These are phyloP conservation scores for Deroplatys truncata DNA, from an alignment of 2,888 invertebrate species.

Conservation along the genomic window DNA sequence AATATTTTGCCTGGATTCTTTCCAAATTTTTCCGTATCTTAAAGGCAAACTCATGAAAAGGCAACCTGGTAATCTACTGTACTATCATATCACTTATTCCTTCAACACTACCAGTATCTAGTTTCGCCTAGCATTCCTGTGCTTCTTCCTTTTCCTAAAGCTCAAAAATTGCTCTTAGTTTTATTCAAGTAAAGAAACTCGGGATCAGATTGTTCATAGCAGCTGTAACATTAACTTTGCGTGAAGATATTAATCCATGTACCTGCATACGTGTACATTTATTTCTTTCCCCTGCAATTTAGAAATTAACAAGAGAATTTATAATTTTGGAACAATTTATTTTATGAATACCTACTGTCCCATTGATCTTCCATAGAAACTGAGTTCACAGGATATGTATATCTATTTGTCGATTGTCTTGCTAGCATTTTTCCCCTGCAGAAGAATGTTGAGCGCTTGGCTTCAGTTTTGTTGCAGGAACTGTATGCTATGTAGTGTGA, in stretches of 20 bases:
- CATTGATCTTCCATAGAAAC: not conserved
- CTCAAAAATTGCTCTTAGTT: not conserved
- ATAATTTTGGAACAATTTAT: not conserved
- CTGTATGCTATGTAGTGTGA: constrained; percentile 8
- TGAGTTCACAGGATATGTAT: not conserved
- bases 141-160: not conserved
- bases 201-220: not conserved
- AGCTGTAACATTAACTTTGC: too few species aligned
- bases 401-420: constrained; percentile 14
- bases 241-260: not conserved
- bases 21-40: too few species aligned
- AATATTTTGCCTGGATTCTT: too few species aligned
- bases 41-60: too few species aligned
- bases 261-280: not conserved
- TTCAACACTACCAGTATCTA: too few species aligned
- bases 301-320: not conserved
- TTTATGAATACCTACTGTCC: not conserved
- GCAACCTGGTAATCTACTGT: too few species aligned
- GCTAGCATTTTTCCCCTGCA: constrained; percentile 15
- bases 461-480: constrained; percentile 16
- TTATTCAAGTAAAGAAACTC: not conserved
- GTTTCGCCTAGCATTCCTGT: too few species aligned
- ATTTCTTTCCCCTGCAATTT: not conserved
- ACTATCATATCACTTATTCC: too few species aligned
- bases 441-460: constrained; percentile 16